These are phyloP conservation scores for Dipodomys spectabilis DNA, from an alignment of 2,113 vertebrate genomes.

Conservation along the genomic window DNA sequence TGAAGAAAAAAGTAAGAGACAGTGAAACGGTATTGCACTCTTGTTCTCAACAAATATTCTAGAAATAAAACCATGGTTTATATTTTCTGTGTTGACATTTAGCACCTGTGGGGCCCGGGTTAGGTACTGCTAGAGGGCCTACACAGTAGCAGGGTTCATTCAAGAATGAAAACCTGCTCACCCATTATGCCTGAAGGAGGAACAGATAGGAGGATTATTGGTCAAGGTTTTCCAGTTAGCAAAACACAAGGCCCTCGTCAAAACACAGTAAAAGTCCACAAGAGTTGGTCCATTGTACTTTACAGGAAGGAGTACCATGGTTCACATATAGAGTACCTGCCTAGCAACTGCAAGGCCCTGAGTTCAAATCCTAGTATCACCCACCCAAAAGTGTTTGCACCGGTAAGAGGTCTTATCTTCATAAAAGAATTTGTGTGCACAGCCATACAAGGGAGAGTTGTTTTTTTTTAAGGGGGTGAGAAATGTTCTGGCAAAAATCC, in stretches of 20 bases:
- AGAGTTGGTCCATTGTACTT: too few relatives aligned
- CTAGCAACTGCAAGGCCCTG: too few relatives aligned
- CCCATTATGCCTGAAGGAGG: too few relatives aligned
- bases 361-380: too few relatives aligned
- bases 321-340: too few relatives aligned
- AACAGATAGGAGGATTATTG: too few relatives aligned
- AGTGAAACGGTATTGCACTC: neutral
- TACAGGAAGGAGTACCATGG: too few relatives aligned
- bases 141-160: neutral
- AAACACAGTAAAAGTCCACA: too few relatives aligned
- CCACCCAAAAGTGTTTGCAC: neutral
- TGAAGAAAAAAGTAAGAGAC: neutral
- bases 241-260: too few relatives aligned
- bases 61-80: neutral
- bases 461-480: neutral
- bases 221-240: too few relatives aligned
- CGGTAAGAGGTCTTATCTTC: slow-evolving; percentile 2
- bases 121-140: neutral
- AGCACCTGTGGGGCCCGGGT: neutral
- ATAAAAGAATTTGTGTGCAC: neutral
- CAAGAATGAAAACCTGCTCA: too few relatives aligned
- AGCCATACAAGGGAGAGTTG: neutral
- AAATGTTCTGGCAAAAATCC: neutral
- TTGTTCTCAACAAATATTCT: neutral
- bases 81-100: neutral